Evolutionary conservation across 2,797 vertebrate species (phyloP), one percentile per base, ranked within the genome.

Genomic region (Ceryle rudis): DNA sequence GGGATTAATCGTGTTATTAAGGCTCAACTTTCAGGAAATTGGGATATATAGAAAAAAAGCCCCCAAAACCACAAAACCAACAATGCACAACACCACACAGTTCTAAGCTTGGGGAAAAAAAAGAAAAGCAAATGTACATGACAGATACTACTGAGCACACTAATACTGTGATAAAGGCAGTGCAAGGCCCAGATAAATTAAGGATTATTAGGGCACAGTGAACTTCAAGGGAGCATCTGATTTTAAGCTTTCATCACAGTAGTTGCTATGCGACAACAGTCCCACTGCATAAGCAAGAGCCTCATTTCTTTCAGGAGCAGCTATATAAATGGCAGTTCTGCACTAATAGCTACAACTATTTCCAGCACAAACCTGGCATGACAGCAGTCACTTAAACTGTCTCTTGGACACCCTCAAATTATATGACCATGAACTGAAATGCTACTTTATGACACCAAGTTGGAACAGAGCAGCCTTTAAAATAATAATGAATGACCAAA

Each of bases 251-350:
- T 86, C 85, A 89, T 96, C 93, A 89, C 94, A 94, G 93, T 66
- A 93, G 95, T 97, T 96, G 96, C 96, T 95, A 96, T 73, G 96
- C 93, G 0, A 95, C 96, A 93, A 54, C 46, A 86, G 70, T 79
- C 62, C 91, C 94, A 64, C 89, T 64, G 91, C 95, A 88, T 55
- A 69, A 94, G 94, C 60, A 85, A 41, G 79, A 90, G 85, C 65
- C 47, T 65, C 81, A 84, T 55, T 86, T 70, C 94, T 84, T 82
- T 74, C 58, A 57, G 78, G 81, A 96, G 87, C 85, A 93, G 90
- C 81, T 61, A 61, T 1, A 39, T 58, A 91, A 88, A 83, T 81
- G 93, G 91, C 81, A 86, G 69, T 15, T 77, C 69, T 83, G 54
- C 83, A 79, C 87, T 84, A 93, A 93, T 41, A 90, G 87, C 85